Evolutionary conservation across 2,888 invertebrate species (phyloP).

Genomic region (Rotaria socialis): DNA sequence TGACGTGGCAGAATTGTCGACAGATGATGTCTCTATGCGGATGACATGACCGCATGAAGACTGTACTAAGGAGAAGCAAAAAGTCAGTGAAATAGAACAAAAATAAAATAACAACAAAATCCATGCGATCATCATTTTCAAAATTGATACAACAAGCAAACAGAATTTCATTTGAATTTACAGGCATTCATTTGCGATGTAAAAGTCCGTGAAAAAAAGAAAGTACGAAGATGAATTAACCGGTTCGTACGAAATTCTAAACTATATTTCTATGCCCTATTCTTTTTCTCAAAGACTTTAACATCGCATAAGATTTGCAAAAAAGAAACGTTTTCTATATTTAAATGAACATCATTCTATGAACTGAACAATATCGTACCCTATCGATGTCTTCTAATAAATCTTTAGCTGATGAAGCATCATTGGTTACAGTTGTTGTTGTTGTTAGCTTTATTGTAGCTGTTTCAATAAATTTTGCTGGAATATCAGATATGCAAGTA

Average conservation of each 20-base stretch:
- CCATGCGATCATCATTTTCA: too few species aligned
- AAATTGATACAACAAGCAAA: too few species aligned
- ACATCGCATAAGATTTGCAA: too few species aligned
- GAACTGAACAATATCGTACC: neutral
- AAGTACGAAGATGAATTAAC: too few species aligned
- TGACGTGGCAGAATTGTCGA: conserved; percentile 7
- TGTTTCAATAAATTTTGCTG: neutral
- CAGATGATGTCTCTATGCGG: neutral
- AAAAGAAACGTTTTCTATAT: neutral
- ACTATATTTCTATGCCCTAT: too few species aligned
- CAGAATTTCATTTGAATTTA: too few species aligned
- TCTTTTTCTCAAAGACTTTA: too few species aligned
- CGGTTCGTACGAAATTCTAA: too few species aligned
- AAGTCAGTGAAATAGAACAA: conserved; percentile 6
- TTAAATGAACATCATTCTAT: neutral
- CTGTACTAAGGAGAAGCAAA: conserved; percentile 6
- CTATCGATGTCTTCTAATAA: neutral
- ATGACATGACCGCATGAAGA: neutral
- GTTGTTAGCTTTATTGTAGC: neutral
- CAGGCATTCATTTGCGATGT: neutral
- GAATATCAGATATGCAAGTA: neutral
- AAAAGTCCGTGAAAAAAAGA: neutral
- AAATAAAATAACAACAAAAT: neutral
- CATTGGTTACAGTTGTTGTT: neutral
- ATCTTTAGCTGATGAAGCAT: neutral